These are phyloP conservation scores for Uropetala carovei DNA, from an alignment of 2,888 invertebrate genomes.

Conservation along the genomic window DNA sequence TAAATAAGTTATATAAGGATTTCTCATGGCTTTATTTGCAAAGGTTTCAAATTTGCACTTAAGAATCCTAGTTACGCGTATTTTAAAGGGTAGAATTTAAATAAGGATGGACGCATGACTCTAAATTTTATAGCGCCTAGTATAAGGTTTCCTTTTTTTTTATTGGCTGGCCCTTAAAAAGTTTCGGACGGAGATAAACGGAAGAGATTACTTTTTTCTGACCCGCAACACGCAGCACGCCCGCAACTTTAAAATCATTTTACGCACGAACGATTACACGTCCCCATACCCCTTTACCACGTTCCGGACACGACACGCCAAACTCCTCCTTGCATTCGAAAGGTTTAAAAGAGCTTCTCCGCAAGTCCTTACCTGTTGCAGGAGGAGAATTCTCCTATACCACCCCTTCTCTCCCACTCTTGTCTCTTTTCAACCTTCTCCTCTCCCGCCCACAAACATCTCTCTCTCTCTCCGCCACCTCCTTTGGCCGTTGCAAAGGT, in stretches of 20 bases:
- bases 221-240: background rate
- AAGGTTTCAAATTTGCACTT: too few relatives aligned
- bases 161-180: too few relatives aligned
- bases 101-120: too few relatives aligned
- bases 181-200: too few relatives aligned
- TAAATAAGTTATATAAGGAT: too few relatives aligned
- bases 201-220: too few relatives aligned
- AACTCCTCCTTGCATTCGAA: background rate
- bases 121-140: too few relatives aligned
- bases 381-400: background rate
- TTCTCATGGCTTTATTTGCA: too few relatives aligned
- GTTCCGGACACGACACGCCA: background rate
- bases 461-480: background rate
- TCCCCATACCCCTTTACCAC: background rate
- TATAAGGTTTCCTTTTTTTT: too few relatives aligned
- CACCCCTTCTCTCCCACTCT: too few relatives aligned
- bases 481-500: background rate
- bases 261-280: background rate
- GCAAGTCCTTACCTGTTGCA: conserved; percentile 18
- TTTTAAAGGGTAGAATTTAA: too few relatives aligned
- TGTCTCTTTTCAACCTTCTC: background rate
- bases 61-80: too few relatives aligned
- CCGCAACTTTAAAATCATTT: background rate
- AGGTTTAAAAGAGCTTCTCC: conserved; percentile 6
- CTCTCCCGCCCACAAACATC: background rate